Base-by-base conservation (phyloP, 2,888 invertebrate species). In the Microplitis manilae region DNA sequence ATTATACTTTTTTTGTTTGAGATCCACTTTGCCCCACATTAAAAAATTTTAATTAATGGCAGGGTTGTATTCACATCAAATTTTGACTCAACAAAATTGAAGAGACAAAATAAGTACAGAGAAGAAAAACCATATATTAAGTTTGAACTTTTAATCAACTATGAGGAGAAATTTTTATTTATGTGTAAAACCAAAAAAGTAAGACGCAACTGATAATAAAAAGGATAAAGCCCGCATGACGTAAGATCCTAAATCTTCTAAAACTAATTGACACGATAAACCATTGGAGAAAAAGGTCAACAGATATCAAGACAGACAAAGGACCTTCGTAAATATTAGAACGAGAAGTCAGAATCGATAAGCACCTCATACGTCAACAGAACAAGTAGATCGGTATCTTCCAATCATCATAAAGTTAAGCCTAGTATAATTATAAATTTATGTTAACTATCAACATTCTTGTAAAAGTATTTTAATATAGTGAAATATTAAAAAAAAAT, bases 191-290 rank as follows among this genome's bases (percentile, higher is more conserved):
- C 30, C 61, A 40, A 65, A 68, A 71, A 73, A 8, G 64, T 62
- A 72, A 67, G 50, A 38, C 64, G 40, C 30, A 76, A 50, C 20
- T 67, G 62, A 65, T 59, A 71, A 68, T 73, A 30, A 69, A 75
- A 61, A 17, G 70, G 30, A 67, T 65, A 50, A 73, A n/a, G 68
- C 77, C 68, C 60, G 59, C 77, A 38, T 78, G 74, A 77, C 76
- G 79, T 81, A 82, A 50, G 13, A 8, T 50, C 50, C 13, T 50
- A 50, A 50, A 13, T 8, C 50, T 80, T 80, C 81, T 83, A 85
- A 84, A 84, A 86, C 87, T 87, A 87, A 87, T 87, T 87, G 87
- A 87, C 84, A 84, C 81, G 81, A 41, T 75, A 78, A 79, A 79
- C 68, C 70, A 78, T 75, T 77, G 79, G 77, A 78, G 71, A 74